A percentile compares a stretch with the other conserved stretches of the same genome.
phyloP scores from a whole-genome alignment of 2,113 vertebrate genomes.

The Centropus unirufus region DNA sequence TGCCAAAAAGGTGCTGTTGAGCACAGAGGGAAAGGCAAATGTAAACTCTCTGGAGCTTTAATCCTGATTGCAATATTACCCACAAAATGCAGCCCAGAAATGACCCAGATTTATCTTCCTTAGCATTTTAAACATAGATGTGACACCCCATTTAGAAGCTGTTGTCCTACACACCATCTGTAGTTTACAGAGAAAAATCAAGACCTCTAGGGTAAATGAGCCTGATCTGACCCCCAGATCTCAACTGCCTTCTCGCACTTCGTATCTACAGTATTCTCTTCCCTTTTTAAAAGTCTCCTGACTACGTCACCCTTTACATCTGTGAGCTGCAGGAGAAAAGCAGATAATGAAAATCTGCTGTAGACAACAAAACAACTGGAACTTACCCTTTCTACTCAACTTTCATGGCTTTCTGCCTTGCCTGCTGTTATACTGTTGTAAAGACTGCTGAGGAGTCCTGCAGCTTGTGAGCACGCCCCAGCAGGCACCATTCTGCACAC shows the following conservation, averaged over 20 bases:
- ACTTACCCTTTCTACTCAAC: neutral
- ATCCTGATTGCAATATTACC: conserved; percentile 11
- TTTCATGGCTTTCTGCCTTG: neutral
- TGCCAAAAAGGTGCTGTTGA: conserved; percentile 41
- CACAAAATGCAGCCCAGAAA: conserved; percentile 30
- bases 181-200: conserved; percentile 26
- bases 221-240: neutral
- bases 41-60: conserved; percentile 34
- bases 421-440: neutral
- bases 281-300: neutral
- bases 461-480: neutral
- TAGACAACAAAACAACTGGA: neutral
- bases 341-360: neutral
- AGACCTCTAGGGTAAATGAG: conserved; percentile 2
- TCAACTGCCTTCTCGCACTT: neutral
- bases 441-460: neutral
- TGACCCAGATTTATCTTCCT: conserved; percentile 28
- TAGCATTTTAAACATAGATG: conserved; percentile 24
- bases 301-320: neutral
- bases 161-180: conserved; percentile 36
- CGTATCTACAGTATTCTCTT: neutral
- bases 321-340: conserved; percentile 4
- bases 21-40: conserved; percentile 29
- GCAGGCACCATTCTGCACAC: neutral
- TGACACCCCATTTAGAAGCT: conserved; percentile 19